Percentiles rank a stretch among this genome's conserved stretches.
Evolutionary conservation across 2,888 invertebrate genomes (phyloP).

Genomic region (Octonoba sinensis): DNA sequence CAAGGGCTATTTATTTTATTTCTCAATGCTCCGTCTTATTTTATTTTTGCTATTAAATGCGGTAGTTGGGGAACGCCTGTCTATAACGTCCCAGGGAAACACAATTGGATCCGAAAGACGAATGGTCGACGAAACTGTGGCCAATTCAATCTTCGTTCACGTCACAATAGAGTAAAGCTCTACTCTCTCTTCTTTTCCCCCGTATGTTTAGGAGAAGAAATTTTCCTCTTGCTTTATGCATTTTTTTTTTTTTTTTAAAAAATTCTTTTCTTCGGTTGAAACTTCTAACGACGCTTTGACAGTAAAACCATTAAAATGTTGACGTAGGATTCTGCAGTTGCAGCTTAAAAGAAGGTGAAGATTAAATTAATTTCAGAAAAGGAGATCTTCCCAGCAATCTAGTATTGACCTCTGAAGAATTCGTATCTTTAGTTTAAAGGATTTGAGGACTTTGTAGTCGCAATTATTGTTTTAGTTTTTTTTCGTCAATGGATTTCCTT

Average conservation of each 20-base stretch:
- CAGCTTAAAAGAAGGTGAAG: no score
- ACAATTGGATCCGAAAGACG: conserved; percentile 15
- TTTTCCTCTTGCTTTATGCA: no score
- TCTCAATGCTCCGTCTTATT: not conserved
- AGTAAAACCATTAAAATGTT: conserved; percentile 16
- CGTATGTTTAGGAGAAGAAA: no score
- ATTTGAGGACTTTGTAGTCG: no score
- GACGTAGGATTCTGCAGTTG: not conserved
- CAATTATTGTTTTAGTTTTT: no score
- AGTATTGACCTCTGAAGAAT: no score
- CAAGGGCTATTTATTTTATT: conserved; percentile 24
- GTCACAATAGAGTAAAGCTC: conserved; percentile 22
- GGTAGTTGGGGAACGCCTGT: conserved; percentile 17
- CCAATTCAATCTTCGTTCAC: conserved; percentile 38
- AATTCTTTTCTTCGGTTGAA: not conserved
- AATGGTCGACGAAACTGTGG: conserved; percentile 14
- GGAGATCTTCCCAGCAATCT: no score
- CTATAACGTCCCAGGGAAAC: conserved; percentile 4
- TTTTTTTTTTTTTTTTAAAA: no score
- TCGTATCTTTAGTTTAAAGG: no score
- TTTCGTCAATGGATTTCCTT: no score
- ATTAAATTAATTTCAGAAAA: no score
- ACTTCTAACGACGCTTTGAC: conserved; percentile 6
- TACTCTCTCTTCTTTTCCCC: not conserved
- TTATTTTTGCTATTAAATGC: conserved; percentile 16